Evolutionary conservation across 2,113 vertebrate species (phyloP).

Genomic region (Mixornis gularis): DNA sequence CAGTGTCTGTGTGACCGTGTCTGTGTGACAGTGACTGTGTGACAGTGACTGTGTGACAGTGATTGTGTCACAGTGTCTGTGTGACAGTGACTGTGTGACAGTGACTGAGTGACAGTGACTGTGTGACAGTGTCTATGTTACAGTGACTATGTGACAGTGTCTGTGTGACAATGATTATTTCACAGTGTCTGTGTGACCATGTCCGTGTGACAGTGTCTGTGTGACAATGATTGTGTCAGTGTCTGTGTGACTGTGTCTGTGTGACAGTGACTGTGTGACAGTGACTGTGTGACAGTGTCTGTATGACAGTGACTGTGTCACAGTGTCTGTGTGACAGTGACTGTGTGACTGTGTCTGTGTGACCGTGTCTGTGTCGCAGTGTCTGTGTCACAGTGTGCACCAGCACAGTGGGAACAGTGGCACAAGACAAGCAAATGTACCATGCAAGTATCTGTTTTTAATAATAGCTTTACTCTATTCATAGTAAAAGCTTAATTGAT

Average conservation of each 20-base stretch:
- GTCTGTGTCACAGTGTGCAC: fast-evolving
- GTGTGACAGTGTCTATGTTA: not conserved
- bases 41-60: too few species aligned
- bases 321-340: fast-evolving
- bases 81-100: too few species aligned
- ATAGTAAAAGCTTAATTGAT: not conserved
- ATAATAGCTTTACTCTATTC: not conserved
- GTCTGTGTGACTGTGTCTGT: too few species aligned
- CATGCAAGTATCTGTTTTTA: fast-evolving
- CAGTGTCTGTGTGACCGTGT: too few species aligned
- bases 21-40: too few species aligned
- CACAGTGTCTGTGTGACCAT: not conserved
- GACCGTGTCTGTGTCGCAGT: fast-evolving
- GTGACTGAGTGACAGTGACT: too few species aligned
- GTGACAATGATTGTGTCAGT: not conserved
- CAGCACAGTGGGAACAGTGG: fast-evolving
- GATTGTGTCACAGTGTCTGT: too few species aligned
- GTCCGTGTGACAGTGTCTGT: not conserved
- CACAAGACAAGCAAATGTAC: not conserved
- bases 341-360: not conserved
- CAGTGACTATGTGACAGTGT: too few species aligned
- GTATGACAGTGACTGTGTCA: not conserved
- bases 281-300: not conserved
- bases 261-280: fast-evolving
- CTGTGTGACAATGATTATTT: not conserved